Conservation (phyloP, 2,888 invertebrate species). For the Graphium colonna region DNA sequence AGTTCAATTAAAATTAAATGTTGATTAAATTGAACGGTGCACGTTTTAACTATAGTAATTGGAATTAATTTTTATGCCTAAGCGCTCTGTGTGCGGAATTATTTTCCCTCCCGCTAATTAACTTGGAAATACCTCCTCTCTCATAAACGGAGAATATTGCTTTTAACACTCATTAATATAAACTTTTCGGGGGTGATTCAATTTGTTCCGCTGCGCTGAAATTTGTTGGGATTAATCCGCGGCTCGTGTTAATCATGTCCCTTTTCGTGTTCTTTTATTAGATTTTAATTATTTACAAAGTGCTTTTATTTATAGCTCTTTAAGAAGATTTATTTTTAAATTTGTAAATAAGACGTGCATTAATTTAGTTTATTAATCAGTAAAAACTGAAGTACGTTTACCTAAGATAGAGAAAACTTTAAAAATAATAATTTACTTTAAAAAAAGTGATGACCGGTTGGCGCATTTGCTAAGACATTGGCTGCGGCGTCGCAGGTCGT, state of each 20-base stretch:
- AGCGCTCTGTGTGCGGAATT: neutral
- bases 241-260: neutral
- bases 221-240: conserved; percentile 14
- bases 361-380: too few relatives aligned
- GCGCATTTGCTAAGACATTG: too few relatives aligned
- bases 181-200: conserved; percentile 16
- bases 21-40: conserved; percentile 2
- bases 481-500: too few relatives aligned
- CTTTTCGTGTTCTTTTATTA: neutral
- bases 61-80: conserved; percentile 15
- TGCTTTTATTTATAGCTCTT: too few relatives aligned
- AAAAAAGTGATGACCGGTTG: too few relatives aligned
- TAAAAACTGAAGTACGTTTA: too few relatives aligned
- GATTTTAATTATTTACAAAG: too few relatives aligned
- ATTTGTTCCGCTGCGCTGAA: conserved; percentile 10
- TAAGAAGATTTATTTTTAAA: too few relatives aligned
- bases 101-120: conserved; percentile 13
- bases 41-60: conserved; percentile 22
- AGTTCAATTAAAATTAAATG: conserved; percentile 12
- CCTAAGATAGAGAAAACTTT: too few relatives aligned
- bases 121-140: conserved; percentile 9
- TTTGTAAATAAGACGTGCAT: too few relatives aligned
- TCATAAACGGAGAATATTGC: conserved; percentile 6
- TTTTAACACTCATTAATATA: conserved; percentile 9
- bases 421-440: too few relatives aligned